phyloP scores from a whole-genome alignment of 2,888 invertebrate genomes.

The Hetaerina titia region DNA sequence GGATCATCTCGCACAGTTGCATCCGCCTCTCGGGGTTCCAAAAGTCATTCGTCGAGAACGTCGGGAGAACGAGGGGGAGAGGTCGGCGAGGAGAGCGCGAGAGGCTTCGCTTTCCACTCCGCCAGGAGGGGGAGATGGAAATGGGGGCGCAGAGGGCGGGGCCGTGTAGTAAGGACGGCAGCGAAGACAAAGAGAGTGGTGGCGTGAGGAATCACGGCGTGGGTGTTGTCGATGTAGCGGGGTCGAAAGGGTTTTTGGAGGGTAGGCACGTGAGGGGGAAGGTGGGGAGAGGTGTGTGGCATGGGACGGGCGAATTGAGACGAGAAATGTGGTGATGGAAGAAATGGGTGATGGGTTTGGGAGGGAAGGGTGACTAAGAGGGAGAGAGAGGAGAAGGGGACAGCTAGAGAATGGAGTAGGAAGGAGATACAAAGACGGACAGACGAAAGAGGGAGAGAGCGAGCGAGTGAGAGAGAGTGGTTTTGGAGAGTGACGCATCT shows the following conservation, averaged over 20 bases:
- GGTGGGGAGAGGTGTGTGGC: not conserved
- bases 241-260: not conserved
- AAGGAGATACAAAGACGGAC: not conserved
- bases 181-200: not conserved
- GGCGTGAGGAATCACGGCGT: not conserved
- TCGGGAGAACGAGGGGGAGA: not conserved
- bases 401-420: not conserved
- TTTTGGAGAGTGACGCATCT: constrained; percentile 57
- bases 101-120: not conserved
- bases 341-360: not conserved
- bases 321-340: too few species aligned
- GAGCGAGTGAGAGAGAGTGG: not conserved
- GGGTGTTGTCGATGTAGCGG: not conserved
- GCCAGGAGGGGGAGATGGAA: too few species aligned
- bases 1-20: not conserved
- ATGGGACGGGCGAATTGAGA: not conserved
- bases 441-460: not conserved
- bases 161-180: too few species aligned
- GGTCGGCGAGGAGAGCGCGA: not conserved
- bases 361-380: not conserved
- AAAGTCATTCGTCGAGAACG: not conserved
- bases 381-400: not conserved
- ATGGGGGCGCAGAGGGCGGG: too few species aligned
- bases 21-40: not conserved
- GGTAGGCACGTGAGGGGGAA: not conserved